Evolutionary conservation across 2,888 invertebrate species (phyloP).

Genomic region (Sarcophaga carnaria): DNA sequence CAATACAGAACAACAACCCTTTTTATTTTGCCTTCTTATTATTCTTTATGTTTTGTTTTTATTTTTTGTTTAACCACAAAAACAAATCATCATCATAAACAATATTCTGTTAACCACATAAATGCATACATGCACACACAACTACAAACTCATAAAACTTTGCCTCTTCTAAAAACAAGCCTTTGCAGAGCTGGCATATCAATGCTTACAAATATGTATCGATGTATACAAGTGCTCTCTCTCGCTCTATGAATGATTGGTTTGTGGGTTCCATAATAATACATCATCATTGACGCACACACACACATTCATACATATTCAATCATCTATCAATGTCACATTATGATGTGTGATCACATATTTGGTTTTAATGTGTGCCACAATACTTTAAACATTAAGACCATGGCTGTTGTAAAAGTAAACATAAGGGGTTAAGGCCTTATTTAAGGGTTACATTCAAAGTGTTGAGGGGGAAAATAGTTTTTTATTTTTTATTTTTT

Average conservation of each 20-base stretch:
- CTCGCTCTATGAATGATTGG: too few species aligned
- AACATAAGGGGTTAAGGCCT: neutral
- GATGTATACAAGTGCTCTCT: neutral
- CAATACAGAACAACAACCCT: conserved; percentile 70
- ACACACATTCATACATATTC: conserved; percentile 36
- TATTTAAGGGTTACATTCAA: conserved; percentile 36
- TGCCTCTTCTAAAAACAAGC: too few species aligned
- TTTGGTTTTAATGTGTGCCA: conserved; percentile 79
- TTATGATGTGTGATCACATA: conserved; percentile 81
- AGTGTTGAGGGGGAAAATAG: neutral
- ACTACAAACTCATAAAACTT: too few species aligned
- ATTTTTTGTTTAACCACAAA: conserved; percentile 54
- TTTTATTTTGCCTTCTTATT: conserved; percentile 33
- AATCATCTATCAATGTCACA: conserved; percentile 82
- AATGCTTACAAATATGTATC: conserved; percentile 54
- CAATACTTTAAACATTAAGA: conserved; percentile 51
- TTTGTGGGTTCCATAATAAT: neutral
- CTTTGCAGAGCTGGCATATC: conserved; percentile 18
- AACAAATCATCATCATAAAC: conserved; percentile 67
- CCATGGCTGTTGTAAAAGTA: too few species aligned
- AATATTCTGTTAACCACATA: conserved; percentile 73
- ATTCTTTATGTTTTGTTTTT: neutral
- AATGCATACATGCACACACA: conserved; percentile 23
- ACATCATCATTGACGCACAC: conserved; percentile 48
- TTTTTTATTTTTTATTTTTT: neutral